These are phyloP conservation scores for Nephrotoma appendiculata DNA, from an alignment of 2,888 invertebrate genomes.

Conservation along the genomic window DNA sequence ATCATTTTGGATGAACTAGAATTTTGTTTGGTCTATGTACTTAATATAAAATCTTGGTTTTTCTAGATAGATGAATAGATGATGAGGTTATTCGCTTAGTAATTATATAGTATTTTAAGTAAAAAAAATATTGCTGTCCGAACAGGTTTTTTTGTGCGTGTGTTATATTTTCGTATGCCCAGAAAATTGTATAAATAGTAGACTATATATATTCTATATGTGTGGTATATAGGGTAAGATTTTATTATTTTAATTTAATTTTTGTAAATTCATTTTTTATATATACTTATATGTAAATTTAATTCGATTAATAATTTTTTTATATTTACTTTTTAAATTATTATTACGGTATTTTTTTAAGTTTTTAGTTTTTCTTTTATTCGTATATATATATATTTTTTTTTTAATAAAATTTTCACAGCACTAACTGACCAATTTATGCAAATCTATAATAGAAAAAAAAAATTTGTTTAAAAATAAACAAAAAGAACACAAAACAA, in stretches of 20 bases:
- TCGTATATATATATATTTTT: background rate
- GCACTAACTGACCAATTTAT: slow-evolving; percentile 20
- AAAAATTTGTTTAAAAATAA: slow-evolving; percentile 8
- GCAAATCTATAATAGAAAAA: slow-evolving; percentile 20
- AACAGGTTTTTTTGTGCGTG: background rate
- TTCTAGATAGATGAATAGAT: background rate
- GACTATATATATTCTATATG: background rate
- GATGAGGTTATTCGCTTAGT: background rate
- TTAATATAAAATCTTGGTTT: background rate
- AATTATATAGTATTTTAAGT: background rate
- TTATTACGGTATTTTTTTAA: background rate
- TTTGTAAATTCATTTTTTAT: background rate
- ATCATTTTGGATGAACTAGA: slow-evolving; percentile 25
- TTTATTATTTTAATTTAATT: background rate
- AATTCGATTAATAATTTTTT: background rate
- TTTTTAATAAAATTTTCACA: slow-evolving; percentile 9
- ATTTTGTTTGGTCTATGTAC: slow-evolving; percentile 6
- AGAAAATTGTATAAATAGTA: background rate
- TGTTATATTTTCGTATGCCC: background rate
- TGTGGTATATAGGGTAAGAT: background rate
- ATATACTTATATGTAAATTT: background rate
- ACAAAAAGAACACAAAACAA: background rate
- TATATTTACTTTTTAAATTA: slow-evolving; percentile 1
- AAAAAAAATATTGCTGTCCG: background rate
- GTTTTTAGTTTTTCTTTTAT: slow-evolving; percentile 1